Conservation (phyloP, 2,113 vertebrate species). For the Leiothrix lutea region DNA sequence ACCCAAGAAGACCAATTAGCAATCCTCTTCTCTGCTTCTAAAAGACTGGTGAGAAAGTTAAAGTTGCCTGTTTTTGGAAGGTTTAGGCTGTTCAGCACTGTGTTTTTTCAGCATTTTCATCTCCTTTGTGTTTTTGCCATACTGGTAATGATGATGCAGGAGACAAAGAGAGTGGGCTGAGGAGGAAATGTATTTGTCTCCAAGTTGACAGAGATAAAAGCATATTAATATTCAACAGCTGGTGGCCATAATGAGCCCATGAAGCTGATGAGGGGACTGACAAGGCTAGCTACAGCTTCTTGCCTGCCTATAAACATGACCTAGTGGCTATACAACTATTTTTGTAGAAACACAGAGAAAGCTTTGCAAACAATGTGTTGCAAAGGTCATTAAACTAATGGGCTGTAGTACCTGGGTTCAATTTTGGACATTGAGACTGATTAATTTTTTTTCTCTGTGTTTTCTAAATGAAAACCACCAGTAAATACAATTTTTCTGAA, state of each 20-base stretch:
- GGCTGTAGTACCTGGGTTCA: neutral
- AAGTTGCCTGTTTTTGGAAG: neutral
- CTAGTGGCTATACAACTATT: neutral
- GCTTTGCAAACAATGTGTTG: neutral
- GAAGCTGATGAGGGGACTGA: neutral
- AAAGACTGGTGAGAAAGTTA: neutral
- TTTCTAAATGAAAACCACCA: neutral
- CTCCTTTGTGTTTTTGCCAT: neutral
- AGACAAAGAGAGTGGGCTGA: neutral
- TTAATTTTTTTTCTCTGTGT: neutral
- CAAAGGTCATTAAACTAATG: neutral
- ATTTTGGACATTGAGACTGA: neutral
- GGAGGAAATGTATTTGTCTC: neutral
- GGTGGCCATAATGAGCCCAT: neutral
- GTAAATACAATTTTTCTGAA: neutral
- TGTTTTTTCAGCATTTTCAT: neutral
- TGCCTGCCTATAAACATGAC: neutral
- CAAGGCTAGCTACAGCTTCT: neutral
- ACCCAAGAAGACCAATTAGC: conserved; percentile 42
- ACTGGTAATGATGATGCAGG: neutral
- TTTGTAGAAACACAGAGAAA: neutral
- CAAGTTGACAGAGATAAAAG: neutral
- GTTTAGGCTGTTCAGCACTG: neutral
- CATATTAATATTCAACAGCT: neutral
- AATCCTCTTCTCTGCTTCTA: neutral